These are phyloP conservation scores for Crypturellus tataupa DNA, from an alignment of 2,797 vertebrate species.

Conservation along the genomic window DNA sequence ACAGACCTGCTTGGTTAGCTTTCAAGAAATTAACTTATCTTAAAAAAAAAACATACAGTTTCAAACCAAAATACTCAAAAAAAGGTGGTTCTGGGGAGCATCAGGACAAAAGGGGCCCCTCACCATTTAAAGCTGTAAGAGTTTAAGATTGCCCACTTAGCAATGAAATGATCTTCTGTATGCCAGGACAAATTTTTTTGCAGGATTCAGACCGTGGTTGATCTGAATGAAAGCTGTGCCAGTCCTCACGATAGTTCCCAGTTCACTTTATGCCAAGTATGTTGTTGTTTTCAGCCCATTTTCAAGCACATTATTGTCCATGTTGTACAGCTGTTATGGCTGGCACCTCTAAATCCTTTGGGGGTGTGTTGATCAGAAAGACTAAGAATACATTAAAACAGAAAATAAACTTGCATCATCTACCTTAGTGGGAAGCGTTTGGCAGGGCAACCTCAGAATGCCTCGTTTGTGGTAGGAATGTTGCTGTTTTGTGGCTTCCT, in stretches of 20 bases:
- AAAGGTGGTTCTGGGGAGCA: background rate
- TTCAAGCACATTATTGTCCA: rapidly evolving
- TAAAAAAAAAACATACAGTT: background rate
- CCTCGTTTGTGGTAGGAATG: background rate
- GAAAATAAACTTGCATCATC: background rate
- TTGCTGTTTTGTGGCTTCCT: background rate
- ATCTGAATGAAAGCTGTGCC: background rate
- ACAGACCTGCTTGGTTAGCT: background rate
- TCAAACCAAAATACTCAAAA: background rate
- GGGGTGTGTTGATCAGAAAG: background rate
- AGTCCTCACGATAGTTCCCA: background rate
- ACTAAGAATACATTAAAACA: background rate
- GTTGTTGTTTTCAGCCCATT: background rate
- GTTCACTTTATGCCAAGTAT: background rate
- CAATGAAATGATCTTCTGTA: background rate
- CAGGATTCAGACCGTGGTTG: background rate
- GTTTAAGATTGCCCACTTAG: background rate
- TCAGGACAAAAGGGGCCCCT: background rate
- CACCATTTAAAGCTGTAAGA: background rate
- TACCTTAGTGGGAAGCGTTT: background rate
- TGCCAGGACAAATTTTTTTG: background rate
- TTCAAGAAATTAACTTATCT: background rate
- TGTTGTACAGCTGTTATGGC: background rate
- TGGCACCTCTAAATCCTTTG: background rate
- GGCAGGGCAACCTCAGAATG: background rate